These are phyloP conservation scores for Lutra lutra DNA, from an alignment of 2,797 vertebrate genomes.

Conservation along the genomic window DNA sequence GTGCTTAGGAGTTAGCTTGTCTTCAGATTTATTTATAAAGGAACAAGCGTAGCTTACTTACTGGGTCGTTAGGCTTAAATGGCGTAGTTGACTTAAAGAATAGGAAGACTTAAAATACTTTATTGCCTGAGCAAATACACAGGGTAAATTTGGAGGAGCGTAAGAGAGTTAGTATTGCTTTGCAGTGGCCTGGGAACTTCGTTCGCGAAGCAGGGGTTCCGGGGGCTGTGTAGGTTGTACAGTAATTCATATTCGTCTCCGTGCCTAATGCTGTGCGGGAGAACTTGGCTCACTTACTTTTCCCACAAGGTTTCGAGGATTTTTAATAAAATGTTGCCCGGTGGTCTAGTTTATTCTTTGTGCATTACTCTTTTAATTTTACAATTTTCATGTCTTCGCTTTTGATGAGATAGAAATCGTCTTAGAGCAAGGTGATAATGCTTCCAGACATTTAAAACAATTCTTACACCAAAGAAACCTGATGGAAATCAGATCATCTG, in stretches of 20 bases:
- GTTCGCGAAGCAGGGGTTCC: conserved; percentile 4
- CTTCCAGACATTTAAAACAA: neutral
- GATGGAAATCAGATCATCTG: conserved; percentile 48
- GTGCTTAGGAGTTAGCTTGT: neutral
- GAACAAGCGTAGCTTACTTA: neutral
- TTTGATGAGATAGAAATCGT: neutral
- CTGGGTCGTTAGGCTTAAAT: neutral
- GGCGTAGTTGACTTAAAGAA: neutral
- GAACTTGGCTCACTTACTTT: neutral
- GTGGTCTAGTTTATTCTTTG: neutral
- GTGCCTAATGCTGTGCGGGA: conserved; percentile 32
- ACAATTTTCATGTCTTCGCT: neutral
- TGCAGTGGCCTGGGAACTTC: neutral
- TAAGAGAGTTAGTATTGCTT: neutral
- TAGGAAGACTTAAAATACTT: neutral
- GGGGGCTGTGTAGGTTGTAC: conserved; percentile 27
- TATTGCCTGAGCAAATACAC: neutral
- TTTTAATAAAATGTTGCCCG: neutral
- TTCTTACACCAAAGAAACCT: neutral
- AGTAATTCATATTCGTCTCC: conserved; percentile 33
- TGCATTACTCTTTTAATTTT: neutral
- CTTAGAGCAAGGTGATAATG: neutral
- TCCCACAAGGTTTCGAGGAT: neutral
- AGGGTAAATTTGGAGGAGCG: neutral
- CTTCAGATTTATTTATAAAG: neutral